Conservation (phyloP, 1,140 invertebrate species). For the Oedothorax gibbosus region DNA sequence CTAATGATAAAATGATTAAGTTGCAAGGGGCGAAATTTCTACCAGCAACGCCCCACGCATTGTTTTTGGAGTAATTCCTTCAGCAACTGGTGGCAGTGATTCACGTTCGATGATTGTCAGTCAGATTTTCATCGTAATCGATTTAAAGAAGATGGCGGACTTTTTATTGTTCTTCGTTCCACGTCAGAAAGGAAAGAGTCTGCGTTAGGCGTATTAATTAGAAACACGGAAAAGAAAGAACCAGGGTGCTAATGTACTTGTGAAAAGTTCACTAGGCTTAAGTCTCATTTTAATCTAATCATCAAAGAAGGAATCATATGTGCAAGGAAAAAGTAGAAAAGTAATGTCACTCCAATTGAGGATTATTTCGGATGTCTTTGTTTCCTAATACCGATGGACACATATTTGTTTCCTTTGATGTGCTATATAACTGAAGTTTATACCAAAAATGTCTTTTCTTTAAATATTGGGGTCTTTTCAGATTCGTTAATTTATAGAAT, state of each 20-base stretch:
- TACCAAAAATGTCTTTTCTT: too few relatives aligned
- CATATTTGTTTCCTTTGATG: too few relatives aligned
- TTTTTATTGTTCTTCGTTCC: conserved; percentile 40
- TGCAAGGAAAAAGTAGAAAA: neutral
- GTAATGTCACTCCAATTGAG: neutral
- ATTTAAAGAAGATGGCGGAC: conserved; percentile 54
- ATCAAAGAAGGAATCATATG: conserved; percentile 21
- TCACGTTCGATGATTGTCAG: conserved; percentile 45
- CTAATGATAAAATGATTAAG: conserved; percentile 62
- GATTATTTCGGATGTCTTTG: too few relatives aligned
- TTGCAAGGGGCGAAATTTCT: conserved; percentile 34
- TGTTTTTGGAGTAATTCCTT: conserved; percentile 13
- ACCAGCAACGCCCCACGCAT: conserved; percentile 26
- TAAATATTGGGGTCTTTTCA: too few relatives aligned
- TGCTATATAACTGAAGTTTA: too few relatives aligned
- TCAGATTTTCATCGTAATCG: conserved; percentile 61
- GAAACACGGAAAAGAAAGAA: conserved; percentile 28
- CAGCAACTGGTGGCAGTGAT: conserved; percentile 54
- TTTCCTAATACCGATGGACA: too few relatives aligned
- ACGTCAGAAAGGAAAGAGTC: conserved; percentile 51
- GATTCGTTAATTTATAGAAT: too few relatives aligned
- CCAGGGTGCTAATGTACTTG: conserved; percentile 24
- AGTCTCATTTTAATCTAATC: conserved; percentile 49
- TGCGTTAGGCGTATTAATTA: conserved; percentile 50
- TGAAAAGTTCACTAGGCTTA: neutral